Base-by-base conservation (phyloP, 2,888 invertebrate species). In the Lepidochitona cinerea region DNA sequence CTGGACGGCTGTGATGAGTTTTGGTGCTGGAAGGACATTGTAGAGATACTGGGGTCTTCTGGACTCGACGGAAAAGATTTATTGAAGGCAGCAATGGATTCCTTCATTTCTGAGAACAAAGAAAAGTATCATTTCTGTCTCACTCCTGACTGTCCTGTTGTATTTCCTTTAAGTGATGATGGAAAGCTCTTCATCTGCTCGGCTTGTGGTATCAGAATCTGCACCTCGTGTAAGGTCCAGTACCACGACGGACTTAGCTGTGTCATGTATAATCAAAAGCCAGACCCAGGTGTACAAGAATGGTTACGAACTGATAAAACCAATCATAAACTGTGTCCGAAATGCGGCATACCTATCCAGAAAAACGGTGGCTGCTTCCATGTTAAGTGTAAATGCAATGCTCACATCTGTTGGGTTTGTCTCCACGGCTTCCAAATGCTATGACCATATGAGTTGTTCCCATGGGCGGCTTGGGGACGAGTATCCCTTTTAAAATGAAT, bases 391-490 rank as follows among this genome's bases (percentile, higher is more conserved):
- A 26, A 9, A 14, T 89, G 88, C 79, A 75, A 76, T 3, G 69
- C 72, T 0, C 80, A 84, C 72, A 84, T 89, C 35, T 89, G 89
- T 72, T 88, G 89, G 88, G 35, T 77, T 0, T 88, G 89, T 72
- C 73, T 83, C 53, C 1, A 41, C 70, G 33, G 67, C 69, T 5
- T 26, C 52, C 6, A 72, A 72, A 3, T 86, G 85, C 53, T 87
- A 88, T 69, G 81, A 77, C 7, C 89, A 89, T 49, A 32, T 78
- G 7, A 26, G 37, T 9, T 52, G 68, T 1, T 36, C 32, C 37
- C 37, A 37, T 32, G 72, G 71, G 14, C 64, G 32, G 14, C 18
- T 68, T 64, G 53, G 36, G 2, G 41, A 68, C 26, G 68, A 68
- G 32, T 59, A 59, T 29, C 49, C n/a, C n/a, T n/a, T n/a, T n/a